These are phyloP conservation scores for Hetaerina titia DNA, from an alignment of 2,888 invertebrate genomes.

Conservation along the genomic window DNA sequence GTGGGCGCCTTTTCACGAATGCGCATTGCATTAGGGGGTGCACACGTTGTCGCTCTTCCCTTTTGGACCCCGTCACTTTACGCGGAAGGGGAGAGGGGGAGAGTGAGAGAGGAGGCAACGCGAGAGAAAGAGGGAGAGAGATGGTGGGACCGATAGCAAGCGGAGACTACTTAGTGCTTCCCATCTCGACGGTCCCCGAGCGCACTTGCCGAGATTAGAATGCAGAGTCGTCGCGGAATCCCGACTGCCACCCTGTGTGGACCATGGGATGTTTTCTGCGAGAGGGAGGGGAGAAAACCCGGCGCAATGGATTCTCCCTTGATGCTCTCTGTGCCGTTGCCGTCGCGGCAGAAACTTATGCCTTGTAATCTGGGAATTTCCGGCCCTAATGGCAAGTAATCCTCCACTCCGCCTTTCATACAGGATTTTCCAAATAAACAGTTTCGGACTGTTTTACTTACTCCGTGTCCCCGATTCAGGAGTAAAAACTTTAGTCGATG, in stretches of 20 bases:
- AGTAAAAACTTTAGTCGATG: neutral
- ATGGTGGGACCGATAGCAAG: neutral
- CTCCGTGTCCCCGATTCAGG: neutral
- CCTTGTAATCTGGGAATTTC: neutral
- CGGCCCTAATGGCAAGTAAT: neutral
- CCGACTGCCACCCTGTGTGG: neutral
- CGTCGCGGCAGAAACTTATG: neutral
- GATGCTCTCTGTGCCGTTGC: neutral
- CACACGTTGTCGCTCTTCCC: too few species aligned
- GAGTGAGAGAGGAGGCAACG: too few species aligned
- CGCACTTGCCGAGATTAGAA: neutral
- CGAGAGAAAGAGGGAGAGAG: neutral
- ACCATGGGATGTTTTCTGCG: too few species aligned
- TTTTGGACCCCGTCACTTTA: too few species aligned
- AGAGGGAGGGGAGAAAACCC: neutral
- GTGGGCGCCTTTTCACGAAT: neutral
- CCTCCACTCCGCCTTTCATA: conserved; percentile 8
- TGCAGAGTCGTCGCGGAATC: neutral
- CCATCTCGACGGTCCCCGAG: neutral
- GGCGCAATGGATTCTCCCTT: neutral
- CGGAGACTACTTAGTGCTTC: neutral
- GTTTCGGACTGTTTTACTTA: neutral
- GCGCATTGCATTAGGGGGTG: neutral
- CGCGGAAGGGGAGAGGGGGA: too few species aligned
- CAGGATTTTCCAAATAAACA: neutral